These are phyloP conservation scores for Poecilia velifera DNA, from an alignment of 2,797 vertebrate species.

Conservation along the genomic window DNA sequence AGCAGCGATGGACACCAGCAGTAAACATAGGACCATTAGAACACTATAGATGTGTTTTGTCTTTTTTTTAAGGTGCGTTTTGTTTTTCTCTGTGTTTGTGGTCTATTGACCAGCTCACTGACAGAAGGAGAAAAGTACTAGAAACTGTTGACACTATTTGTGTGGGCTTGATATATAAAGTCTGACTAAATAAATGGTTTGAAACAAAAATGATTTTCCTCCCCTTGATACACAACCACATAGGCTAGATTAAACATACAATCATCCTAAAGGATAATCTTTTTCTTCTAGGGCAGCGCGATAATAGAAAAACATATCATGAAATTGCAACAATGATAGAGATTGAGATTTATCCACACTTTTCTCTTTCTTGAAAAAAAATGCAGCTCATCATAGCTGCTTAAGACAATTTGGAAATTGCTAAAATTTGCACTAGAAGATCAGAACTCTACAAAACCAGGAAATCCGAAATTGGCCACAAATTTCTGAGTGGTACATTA, in stretches of 20 bases:
- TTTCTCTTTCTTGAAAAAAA: not conserved
- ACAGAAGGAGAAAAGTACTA: conserved; percentile 7
- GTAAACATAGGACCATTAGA: conserved; percentile 38
- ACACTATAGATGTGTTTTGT: conserved; percentile 26
- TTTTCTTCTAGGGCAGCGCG: not conserved
- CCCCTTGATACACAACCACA: conserved; percentile 18
- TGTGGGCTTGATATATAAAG: conserved; percentile 28
- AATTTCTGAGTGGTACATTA: not conserved
- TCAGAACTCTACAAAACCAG: not conserved
- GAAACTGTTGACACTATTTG: conserved; percentile 30
- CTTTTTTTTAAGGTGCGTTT: conserved; percentile 43
- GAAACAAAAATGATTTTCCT: not conserved
- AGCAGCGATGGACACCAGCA: conserved; percentile 42
- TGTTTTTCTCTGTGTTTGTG: conserved; percentile 40
- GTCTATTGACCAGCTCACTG: conserved; percentile 18
- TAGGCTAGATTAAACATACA: conserved; percentile 1
- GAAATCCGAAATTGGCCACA: not conserved
- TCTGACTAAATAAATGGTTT: conserved; percentile 26
- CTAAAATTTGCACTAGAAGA: not conserved
- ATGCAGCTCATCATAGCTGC: not conserved
- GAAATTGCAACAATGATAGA: not conserved
- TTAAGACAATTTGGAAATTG: not conserved
- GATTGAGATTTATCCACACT: not conserved
- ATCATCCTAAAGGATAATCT: not conserved
- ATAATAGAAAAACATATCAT: not conserved